Percentiles rank a stretch among this genome's conserved stretches.
phyloP scores from a whole-genome alignment of 1,140 invertebrate species.

The Gonioctena quinquepunctata region DNA sequence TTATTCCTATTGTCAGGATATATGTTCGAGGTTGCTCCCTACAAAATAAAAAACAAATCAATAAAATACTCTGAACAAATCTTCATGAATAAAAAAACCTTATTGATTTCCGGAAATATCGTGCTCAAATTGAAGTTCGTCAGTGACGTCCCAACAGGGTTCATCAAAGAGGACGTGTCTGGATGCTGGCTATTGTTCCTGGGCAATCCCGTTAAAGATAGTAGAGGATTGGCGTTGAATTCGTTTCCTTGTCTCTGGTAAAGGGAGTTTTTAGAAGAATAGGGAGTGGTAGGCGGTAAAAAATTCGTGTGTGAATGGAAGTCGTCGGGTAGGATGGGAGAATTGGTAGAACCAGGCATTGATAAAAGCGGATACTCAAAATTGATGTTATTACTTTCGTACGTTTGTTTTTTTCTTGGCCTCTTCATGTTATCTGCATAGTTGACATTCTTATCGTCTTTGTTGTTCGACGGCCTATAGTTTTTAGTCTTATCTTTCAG shows the following conservation, averaged over 20 bases:
- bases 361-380: slow-evolving; percentile 53
- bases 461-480: slow-evolving; percentile 15
- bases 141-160: slow-evolving; percentile 59
- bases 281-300: slow-evolving; percentile 46
- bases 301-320: slow-evolving; percentile 49
- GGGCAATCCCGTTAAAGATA: slow-evolving; percentile 38
- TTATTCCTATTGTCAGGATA: slow-evolving; percentile 17
- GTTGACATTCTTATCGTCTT: slow-evolving; percentile 28
- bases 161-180: slow-evolving; percentile 47
- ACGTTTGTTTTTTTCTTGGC: slow-evolving; percentile 29
- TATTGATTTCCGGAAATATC: slow-evolving; percentile 73
- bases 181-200: slow-evolving; percentile 40
- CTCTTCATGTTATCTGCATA: slow-evolving; percentile 24
- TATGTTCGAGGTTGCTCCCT: slow-evolving; percentile 14
- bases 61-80: background rate
- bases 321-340: slow-evolving; percentile 53
- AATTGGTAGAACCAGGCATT: slow-evolving; percentile 51
- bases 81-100: too few species aligned
- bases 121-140: slow-evolving; percentile 72
- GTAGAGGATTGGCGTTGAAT: slow-evolving; percentile 29
- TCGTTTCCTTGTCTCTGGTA: slow-evolving; percentile 40
- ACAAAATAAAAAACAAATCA: slow-evolving; percentile 9
- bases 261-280: slow-evolving; percentile 51
- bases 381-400: slow-evolving; percentile 35
- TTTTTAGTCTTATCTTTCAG: slow-evolving; percentile 27